These are phyloP conservation scores for Nephrotoma guestfalica DNA, from an alignment of 2,888 invertebrate species.

Conservation along the genomic window DNA sequence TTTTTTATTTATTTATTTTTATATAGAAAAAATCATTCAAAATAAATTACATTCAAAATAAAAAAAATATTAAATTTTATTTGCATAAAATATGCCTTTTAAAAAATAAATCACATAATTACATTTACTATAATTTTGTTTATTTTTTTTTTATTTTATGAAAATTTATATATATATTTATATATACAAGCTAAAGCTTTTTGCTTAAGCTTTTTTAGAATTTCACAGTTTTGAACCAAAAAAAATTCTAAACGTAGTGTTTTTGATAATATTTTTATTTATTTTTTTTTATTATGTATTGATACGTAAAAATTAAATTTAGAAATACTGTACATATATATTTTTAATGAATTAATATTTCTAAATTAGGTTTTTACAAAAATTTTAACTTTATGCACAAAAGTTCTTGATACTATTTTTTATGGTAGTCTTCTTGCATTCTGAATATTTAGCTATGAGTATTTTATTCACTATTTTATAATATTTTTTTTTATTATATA, in stretches of 20 bases:
- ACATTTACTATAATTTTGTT: background rate
- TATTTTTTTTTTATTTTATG: background rate
- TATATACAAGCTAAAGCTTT: slow-evolving; percentile 4
- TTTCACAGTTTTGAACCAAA: background rate
- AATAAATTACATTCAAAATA: background rate
- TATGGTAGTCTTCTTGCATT: background rate
- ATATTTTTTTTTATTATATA: background rate
- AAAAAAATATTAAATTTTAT: background rate
- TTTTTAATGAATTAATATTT: background rate
- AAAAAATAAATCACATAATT: background rate
- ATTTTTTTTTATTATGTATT: background rate
- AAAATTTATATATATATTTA: background rate
- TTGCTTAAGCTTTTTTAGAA: slow-evolving; percentile 4
- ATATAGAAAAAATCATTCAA: background rate
- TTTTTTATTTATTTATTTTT: background rate
- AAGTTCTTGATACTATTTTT: background rate
- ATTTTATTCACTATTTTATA: background rate
- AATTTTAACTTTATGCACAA: background rate
- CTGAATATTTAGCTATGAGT: background rate
- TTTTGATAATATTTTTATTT: background rate
- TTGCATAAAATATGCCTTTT: background rate
- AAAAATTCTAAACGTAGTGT: background rate
- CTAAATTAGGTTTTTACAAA: background rate
- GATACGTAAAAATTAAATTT: background rate
- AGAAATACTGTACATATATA: background rate